Conservation (phyloP, 2,113 vertebrate genomes). For the Rhipidura dahli region DNA sequence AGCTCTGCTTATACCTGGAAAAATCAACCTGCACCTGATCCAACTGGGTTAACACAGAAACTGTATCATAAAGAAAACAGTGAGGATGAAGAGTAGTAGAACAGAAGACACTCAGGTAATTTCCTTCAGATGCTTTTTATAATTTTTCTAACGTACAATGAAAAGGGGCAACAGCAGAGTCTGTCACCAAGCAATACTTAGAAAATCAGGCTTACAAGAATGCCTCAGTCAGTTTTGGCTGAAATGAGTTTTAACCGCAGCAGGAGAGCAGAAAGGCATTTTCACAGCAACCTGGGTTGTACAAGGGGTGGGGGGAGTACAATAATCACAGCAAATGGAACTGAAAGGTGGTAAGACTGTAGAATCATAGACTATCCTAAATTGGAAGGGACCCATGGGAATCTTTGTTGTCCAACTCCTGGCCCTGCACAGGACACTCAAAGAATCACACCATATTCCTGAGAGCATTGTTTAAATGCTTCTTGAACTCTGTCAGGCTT, state of each 20-base stretch:
- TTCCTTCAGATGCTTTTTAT: neutral
- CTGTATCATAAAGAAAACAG: neutral
- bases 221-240: neutral
- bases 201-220: neutral
- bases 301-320: neutral
- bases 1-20: neutral
- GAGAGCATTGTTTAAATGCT: neutral
- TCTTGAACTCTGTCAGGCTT: neutral
- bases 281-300: neutral
- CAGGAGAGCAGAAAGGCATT: neutral
- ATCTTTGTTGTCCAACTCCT: rapidly evolving
- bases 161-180: neutral
- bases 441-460: neutral
- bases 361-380: neutral
- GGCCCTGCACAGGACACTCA: neutral
- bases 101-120: neutral
- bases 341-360: neutral
- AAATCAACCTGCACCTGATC: neutral
- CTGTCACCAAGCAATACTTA: neutral
- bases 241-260: neutral
- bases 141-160: neutral
- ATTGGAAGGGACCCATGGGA: neutral
- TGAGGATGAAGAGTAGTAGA: neutral
- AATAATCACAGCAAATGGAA: neutral
- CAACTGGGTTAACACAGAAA: neutral